Percentiles rank a stretch among this genome's conserved stretches.
phyloP scores from a whole-genome alignment of 2,888 invertebrate species.

The Leptothorax acervorum region DNA sequence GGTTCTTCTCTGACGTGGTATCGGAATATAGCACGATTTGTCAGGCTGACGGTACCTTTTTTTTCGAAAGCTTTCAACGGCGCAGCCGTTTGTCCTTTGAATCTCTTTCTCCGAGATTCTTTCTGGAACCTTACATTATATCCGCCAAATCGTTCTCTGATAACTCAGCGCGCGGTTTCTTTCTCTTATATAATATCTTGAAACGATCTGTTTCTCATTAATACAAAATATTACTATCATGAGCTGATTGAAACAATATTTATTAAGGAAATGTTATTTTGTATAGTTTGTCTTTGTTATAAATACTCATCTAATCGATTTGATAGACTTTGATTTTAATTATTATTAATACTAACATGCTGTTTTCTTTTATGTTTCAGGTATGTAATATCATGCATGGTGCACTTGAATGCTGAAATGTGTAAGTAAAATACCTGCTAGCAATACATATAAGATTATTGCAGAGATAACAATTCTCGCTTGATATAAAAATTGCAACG shows the following conservation, averaged over 20 bases:
- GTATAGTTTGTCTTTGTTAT: neutral
- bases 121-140: slow-evolving; percentile 60
- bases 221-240: neutral
- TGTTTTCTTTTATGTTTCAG: slow-evolving; percentile 24
- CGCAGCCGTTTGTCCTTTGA: slow-evolving; percentile 40
- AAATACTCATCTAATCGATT: neutral
- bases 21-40: slow-evolving; percentile 74
- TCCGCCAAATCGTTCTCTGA: slow-evolving; percentile 53
- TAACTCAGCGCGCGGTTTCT: slow-evolving; percentile 59
- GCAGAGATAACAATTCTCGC: neutral
- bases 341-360: slow-evolving; percentile 5
- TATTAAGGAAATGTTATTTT: neutral
- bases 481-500: neutral
- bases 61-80: slow-evolving; percentile 65
- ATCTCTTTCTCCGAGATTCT: slow-evolving; percentile 48
- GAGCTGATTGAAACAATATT: neutral
- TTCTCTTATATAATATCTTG: neutral
- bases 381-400: slow-evolving; percentile 13
- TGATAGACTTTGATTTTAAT: neutral
- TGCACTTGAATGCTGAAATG: neutral
- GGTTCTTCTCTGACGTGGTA: slow-evolving; percentile 60
- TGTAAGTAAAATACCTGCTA: neutral
- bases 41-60: slow-evolving; percentile 68
- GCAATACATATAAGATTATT: neutral
- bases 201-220: neutral